These are phyloP conservation scores for Heliconius himera DNA, from an alignment of 1,140 invertebrate species.

Conservation along the genomic window DNA sequence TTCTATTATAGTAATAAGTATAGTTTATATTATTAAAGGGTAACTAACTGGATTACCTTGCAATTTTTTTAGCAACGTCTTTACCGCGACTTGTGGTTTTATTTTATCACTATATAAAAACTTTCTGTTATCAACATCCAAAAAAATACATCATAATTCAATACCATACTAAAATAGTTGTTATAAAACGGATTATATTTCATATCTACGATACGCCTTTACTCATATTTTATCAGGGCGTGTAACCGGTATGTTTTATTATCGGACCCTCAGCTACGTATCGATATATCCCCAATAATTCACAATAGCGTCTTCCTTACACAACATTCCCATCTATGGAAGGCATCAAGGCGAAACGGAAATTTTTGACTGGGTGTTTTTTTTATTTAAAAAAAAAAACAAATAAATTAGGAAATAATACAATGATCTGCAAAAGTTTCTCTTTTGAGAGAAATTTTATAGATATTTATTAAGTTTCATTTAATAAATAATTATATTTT, in stretches of 20 bases:
- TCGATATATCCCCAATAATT: conserved; percentile 62
- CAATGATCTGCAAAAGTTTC: too few species aligned
- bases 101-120: too few species aligned
- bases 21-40: too few species aligned
- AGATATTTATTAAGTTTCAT: too few species aligned
- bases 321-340: conserved; percentile 63
- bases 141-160: not conserved
- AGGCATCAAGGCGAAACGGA: conserved; percentile 34
- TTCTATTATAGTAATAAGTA: too few species aligned
- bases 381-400: not conserved
- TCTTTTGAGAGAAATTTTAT: too few species aligned
- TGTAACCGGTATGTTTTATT: conserved; percentile 48
- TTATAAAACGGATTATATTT: not conserved
- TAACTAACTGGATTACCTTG: too few species aligned
- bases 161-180: conserved; percentile 5
- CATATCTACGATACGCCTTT: not conserved
- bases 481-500: too few species aligned
- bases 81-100: too few species aligned
- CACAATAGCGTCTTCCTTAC: conserved; percentile 65
- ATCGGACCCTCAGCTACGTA: conserved; percentile 51
- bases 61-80: too few species aligned
- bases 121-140: too few species aligned
- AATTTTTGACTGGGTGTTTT: not conserved
- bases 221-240: conserved; percentile 37
- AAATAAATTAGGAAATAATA: too few species aligned